These are phyloP conservation scores for Rhynchotus rufescens DNA, from an alignment of 2,797 vertebrate genomes.

Conservation along the genomic window DNA sequence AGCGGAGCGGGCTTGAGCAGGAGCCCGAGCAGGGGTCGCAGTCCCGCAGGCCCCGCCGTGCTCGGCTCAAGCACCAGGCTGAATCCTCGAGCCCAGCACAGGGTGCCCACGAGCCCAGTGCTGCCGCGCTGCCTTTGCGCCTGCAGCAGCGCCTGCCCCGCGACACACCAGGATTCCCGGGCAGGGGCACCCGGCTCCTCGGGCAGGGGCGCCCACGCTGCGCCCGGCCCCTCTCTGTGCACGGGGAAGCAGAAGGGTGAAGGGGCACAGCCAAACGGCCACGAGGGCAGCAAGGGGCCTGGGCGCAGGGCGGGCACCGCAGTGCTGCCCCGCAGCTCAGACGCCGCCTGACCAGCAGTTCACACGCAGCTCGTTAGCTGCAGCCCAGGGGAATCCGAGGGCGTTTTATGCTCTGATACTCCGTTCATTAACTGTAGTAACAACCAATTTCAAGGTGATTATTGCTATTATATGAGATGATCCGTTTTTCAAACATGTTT, in stretches of 20 bases:
- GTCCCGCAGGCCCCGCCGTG: too few relatives aligned
- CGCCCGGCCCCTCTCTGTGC: too few relatives aligned
- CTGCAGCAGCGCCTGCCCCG: too few relatives aligned
- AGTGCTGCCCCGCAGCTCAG: background rate
- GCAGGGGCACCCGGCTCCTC: too few relatives aligned
- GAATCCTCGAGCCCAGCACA: too few relatives aligned
- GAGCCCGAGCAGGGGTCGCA: too few relatives aligned
- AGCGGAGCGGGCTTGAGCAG: background rate
- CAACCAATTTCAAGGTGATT: conserved; percentile 84
- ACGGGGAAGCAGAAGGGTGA: background rate
- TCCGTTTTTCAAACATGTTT: conserved; percentile 80
- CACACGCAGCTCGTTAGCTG: conserved; percentile 73
- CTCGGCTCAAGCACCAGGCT: too few relatives aligned
- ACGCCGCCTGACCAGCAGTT: conserved; percentile 57
- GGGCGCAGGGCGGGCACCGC: background rate
- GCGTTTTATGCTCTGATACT: conserved; percentile 71
- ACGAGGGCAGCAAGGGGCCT: background rate
- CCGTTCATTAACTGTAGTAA: conserved; percentile 80
- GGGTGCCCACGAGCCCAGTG: background rate
- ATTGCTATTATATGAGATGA: conserved; percentile 81
- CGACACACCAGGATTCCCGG: too few relatives aligned
- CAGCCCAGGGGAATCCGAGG: conserved; percentile 68
- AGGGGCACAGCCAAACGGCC: background rate
- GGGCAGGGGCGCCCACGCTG: background rate
- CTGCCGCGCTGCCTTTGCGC: rapidly evolving